Evolutionary conservation across 2,888 invertebrate species (phyloP).

Genomic region (Nymphalis urticae): DNA sequence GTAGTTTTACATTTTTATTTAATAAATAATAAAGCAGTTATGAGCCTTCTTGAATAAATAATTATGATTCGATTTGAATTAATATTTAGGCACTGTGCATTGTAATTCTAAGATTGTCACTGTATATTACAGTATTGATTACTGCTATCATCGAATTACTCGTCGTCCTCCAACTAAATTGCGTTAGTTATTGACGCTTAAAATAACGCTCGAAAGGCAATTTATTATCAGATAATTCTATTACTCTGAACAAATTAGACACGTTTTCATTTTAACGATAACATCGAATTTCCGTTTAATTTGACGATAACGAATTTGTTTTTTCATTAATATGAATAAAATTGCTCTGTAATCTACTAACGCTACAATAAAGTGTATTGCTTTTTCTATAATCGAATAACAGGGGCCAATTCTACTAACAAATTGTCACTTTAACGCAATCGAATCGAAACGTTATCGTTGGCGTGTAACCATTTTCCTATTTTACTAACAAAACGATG

Average conservation of each 20-base stretch:
- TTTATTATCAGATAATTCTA: slow-evolving; percentile 8
- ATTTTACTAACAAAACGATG: too few species aligned
- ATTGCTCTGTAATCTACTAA: not conserved
- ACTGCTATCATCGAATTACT: slow-evolving; percentile 51
- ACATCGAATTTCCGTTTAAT: not conserved
- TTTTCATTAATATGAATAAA: slow-evolving; percentile 2
- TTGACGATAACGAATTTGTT: not conserved
- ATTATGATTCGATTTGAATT: too few species aligned
- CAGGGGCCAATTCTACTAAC: too few species aligned
- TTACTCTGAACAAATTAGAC: slow-evolving; percentile 8
- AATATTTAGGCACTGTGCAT: not conserved
- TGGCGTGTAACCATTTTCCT: too few species aligned
- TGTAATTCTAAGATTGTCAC: slow-evolving; percentile 24
- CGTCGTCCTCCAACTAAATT: slow-evolving; percentile 40
- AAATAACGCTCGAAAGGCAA: slow-evolving; percentile 19
- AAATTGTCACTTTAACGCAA: too few species aligned
- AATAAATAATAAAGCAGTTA: too few species aligned
- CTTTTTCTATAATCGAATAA: not conserved
- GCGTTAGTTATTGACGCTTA: slow-evolving; percentile 27
- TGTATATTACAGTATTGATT: slow-evolving; percentile 52
- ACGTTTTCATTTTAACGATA: slow-evolving; percentile 9
- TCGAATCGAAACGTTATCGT: too few species aligned
- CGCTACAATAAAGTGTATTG: not conserved
- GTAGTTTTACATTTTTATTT: too few species aligned
- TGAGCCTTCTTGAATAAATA: too few species aligned